Percentiles rank a stretch among this genome's conserved stretches.
Evolutionary conservation across 1,140 invertebrate genomes (phyloP).

Genomic region (Trichogramma pretiosum): DNA sequence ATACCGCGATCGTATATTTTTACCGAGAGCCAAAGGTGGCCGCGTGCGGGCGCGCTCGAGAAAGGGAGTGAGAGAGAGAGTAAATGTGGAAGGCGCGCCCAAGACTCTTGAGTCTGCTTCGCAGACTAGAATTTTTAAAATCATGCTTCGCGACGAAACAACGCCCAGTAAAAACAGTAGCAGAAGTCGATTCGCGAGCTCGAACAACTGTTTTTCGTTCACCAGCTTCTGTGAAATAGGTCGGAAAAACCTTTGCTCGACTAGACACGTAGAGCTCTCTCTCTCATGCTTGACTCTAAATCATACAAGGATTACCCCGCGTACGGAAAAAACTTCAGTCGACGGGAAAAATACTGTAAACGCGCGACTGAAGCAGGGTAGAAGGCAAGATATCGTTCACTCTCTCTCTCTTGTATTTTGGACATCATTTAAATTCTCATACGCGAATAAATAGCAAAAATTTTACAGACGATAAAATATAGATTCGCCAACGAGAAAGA

Average conservation of each 20-base stretch:
- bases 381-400: background rate
- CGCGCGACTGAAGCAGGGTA: background rate
- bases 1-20: slow-evolving; percentile 40
- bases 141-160: slow-evolving; percentile 5
- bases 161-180: too few species aligned
- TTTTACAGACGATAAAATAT: slow-evolving; percentile 49
- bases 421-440: slow-evolving; percentile 49
- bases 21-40: slow-evolving; percentile 14
- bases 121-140: background rate
- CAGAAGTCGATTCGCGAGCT: too few species aligned
- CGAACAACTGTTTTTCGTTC: too few species aligned
- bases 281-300: slow-evolving; percentile 38
- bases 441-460: slow-evolving; percentile 49
- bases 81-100: too few species aligned
- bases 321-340: slow-evolving; percentile 17
- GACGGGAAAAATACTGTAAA: slow-evolving; percentile 4
- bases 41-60: too few species aligned
- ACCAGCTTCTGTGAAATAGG: too few species aligned
- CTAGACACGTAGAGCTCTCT: slow-evolving; percentile 23
- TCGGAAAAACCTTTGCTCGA: too few species aligned
- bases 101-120: too few species aligned
- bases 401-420: slow-evolving; percentile 31
- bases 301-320: slow-evolving; percentile 35
- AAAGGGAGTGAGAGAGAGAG: too few species aligned
- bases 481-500: slow-evolving; percentile 41